These are phyloP conservation scores for Neomorphus geoffroyi DNA, from an alignment of 2,797 vertebrate species.

Conservation along the genomic window DNA sequence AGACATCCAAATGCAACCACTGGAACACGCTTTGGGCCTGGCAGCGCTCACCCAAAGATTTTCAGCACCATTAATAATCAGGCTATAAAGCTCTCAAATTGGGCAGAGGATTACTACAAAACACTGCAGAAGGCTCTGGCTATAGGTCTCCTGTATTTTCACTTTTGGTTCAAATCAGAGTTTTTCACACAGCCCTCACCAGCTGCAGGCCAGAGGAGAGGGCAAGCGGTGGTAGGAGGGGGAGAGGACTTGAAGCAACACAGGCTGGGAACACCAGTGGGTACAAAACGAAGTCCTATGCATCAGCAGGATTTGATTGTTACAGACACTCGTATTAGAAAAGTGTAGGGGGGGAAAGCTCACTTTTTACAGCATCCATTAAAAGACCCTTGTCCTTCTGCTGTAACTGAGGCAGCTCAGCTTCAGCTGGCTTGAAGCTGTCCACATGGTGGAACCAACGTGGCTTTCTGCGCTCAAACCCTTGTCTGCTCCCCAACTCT, in stretches of 20 bases:
- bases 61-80: not conserved
- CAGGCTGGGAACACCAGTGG: not conserved
- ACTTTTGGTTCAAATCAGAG: not conserved
- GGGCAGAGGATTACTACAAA: not conserved
- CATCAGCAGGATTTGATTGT: not conserved
- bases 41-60: not conserved
- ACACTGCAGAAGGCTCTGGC: not conserved
- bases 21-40: accelerated
- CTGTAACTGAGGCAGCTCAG: not conserved
- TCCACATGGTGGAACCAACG: not conserved
- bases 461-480: not conserved
- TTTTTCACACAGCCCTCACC: not conserved
- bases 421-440: not conserved
- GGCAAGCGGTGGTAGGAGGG: not conserved
- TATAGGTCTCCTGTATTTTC: not conserved
- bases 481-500: not conserved
- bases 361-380: not conserved
- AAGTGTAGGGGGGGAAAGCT: accelerated
- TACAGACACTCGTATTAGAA: not conserved
- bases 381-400: not conserved
- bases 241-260: not conserved
- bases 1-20: not conserved
- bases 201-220: not conserved
- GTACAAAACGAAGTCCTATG: not conserved
- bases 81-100: not conserved